Evolutionary conservation across 2,113 vertebrate species (phyloP), one percentile per base, ranked within the genome.

Genomic region (Lepus americanus): DNA sequence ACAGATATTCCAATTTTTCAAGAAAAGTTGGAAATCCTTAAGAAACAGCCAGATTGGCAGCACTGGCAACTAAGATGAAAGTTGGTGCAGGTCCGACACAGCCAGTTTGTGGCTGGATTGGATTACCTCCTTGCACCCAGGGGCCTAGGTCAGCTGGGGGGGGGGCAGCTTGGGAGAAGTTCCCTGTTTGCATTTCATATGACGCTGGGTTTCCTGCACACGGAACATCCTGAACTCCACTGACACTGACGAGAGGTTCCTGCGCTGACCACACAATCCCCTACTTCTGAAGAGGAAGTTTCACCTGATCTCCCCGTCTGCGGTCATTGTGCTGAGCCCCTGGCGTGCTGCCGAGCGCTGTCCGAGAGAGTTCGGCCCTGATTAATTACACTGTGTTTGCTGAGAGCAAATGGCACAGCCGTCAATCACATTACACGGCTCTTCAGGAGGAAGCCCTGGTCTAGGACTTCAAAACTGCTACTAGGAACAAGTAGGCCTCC

Each of bases 361-460:
- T 8, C 9, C 59, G 55, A 22, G 64, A 23, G 44, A 9, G 39
- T 12, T 14, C 64, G 66, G 85, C 64, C 66, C 25, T 88, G 88
- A 89, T 89, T 74, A 59, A 92, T 94, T 89, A 64, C 87, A 95
- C 63, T 44, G 63, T 33, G 14, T 89, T 94, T 94, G 81, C 94
- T 72, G 66, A 89, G 74, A 90, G 94, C 90, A 82, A 94, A 88
- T 63, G 92, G 64, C 92, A 96, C 80, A 20, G 64, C 29, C 49
- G 31, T 78, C 69, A 1, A 0, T 87, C 82, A 49, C 0, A 27
- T 51, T 9, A 31, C 59, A 6, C 0, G 36, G 67, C 76, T 73
- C 84, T 33, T 70, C 2, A 0, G 72, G 74, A 93, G 74, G 20
- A 89, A 95, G 59, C 31, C 23, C 25, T 33, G 19, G 14, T 81